Evolutionary conservation across 2,888 invertebrate genomes (phyloP), one percentile per base, ranked within the genome.

Genomic region (Tryphoninae sp.): DNA sequence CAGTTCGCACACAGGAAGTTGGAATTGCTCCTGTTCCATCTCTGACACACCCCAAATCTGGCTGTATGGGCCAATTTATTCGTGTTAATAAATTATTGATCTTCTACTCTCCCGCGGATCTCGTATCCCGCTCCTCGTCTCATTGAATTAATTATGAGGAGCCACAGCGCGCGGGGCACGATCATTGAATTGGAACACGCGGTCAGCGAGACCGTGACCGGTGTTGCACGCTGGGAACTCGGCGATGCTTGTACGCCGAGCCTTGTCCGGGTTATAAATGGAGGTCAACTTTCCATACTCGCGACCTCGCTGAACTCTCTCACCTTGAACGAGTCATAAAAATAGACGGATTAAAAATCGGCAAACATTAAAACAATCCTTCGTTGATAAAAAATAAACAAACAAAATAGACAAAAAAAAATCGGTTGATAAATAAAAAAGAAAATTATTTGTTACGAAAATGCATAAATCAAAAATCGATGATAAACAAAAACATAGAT

Each of bases 71-170:
- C 62, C 61, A 61, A 79, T 79, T 79, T 82, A 79, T 73, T 72
- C 42, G 68, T 75, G 81, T 83, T 80, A 68, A 76, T 76, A 69
- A 82, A 82, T 84, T 83, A 83, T 80, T 78, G 80, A 84, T 83
- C 78, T 78, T 82, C 82, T 76, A 80, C 82, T 78, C 23, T 9
- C 49, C 58, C 59, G 53, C 71, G 77, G 62, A 81, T 74, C 69
- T 53, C 62, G 23, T 45, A 51, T 22, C 26, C 61, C n/a, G 59
- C 26, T 68, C 2, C 53, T 77, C 73, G 26, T 78, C 83, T 78
- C 75, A 80, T 71, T 84, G 86, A 85, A 88, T 88, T 85, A 86
- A 88, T 88, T 86, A 87, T 87, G 83, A 86, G 83, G 79, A 83
- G 75, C 79, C 74, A 42, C 42, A 58, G 33, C 62, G 59, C 51